phyloP scores from a whole-genome alignment of 2,888 invertebrate genomes.

The Eristalis arbustorum region DNA sequence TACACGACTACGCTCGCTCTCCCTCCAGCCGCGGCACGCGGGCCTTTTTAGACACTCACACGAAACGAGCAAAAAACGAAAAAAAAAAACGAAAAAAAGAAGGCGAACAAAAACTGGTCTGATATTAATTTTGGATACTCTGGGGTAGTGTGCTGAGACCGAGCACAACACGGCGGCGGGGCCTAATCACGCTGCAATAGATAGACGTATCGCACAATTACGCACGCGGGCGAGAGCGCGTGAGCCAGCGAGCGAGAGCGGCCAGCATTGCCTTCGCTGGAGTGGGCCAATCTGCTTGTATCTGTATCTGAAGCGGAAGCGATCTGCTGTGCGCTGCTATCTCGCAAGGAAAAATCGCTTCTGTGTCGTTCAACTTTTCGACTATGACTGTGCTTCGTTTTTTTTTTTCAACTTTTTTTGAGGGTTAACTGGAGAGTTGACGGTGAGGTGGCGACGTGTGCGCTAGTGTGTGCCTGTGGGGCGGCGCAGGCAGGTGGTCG shows the following conservation, averaged over 20 bases:
- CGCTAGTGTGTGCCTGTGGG: background rate
- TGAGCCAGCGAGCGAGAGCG: background rate
- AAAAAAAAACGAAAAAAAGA: no score
- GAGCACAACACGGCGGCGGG: background rate
- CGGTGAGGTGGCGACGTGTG: background rate
- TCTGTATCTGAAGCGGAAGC: slow-evolving; percentile 66
- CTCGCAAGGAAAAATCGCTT: slow-evolving; percentile 60
- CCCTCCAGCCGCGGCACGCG: slow-evolving; percentile 30
- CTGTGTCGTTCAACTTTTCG: slow-evolving; percentile 64
- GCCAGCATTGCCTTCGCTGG: background rate
- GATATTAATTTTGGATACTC: slow-evolving; percentile 51
- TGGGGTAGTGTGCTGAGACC: slow-evolving; percentile 32
- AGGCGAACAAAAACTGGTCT: slow-evolving; percentile 10
- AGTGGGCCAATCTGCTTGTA: background rate
- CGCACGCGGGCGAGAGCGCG: background rate
- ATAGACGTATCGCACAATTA: slow-evolving; percentile 52
- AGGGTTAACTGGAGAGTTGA: slow-evolving; percentile 54
- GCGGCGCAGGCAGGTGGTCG: slow-evolving; percentile 28
- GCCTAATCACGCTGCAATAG: slow-evolving; percentile 34
- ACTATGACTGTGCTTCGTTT: background rate
- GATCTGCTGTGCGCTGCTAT: slow-evolving; percentile 24
- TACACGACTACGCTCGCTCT: slow-evolving; percentile 42
- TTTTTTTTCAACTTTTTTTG: slow-evolving; percentile 42
- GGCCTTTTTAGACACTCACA: slow-evolving; percentile 39
- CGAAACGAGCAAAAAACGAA: background rate